Base-by-base conservation (phyloP, 1,140 invertebrate species). In the Chlorops oryzae region DNA sequence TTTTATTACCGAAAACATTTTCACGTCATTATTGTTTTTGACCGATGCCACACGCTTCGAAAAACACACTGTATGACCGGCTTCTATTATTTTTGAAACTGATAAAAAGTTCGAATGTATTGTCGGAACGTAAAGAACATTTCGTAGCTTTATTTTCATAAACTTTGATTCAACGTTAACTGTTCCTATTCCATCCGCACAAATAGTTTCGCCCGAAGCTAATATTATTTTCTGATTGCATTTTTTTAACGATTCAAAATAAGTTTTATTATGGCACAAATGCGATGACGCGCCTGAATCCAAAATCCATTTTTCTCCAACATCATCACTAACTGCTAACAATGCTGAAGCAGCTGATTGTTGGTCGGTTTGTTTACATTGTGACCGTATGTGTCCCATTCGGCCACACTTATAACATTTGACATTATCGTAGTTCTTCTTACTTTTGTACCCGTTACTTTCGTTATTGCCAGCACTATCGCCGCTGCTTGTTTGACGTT, bases 251-350 rank as follows among this genome's bases (percentile, higher is more conserved):
- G 20, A 24, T 10, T 15, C 25, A 35, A 47, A 47, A n/a, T n/a
- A 32, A 9, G 45, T n/a, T 32, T 37, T 45, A 27, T 18, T 32
- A 12, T 20, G 25, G 12, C 34, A 6, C 50, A 51, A 45, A 23
- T 50, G 48, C 7, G 48, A 50, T 17, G 27, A 18, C 17, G 48
- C 48, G n/a, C 48, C 48, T 18, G 27, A 35, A 18, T 50, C 48
- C 13, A 50, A 40, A 12, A 50, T 24, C 48, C 48, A 50, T 5
- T 17, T 15, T 6, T 51, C 21, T 27, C 25, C 46, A 22, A 25
- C 34, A 17, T 35, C 21, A 20, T 24, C 6, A 21, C 22, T 45
- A 6, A 15, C 25, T 45, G 22, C 42, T 18, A 20, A 12, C 23
- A 46, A 45, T 3, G 42, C 17, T 22, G 17, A 46, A 4, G 50